Conservation (phyloP, 2,113 vertebrate genomes). For the Poecilia latipinna region DNA sequence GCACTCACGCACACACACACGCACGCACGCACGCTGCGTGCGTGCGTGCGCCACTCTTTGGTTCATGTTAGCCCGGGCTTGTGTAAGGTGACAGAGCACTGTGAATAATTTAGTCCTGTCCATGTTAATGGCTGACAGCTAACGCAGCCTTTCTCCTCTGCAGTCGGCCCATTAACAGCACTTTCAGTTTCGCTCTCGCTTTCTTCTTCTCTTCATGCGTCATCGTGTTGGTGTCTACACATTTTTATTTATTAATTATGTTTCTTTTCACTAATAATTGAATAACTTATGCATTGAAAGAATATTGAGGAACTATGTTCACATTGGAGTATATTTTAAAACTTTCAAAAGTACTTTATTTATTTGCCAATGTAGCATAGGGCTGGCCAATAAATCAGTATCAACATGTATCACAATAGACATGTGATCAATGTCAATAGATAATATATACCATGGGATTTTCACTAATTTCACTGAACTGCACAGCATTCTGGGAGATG, state of each 20-base stretch:
- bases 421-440: no score
- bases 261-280: neutral
- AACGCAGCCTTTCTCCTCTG: slow-evolving; percentile 66
- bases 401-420: no score
- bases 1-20: slow-evolving; percentile 16
- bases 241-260: slow-evolving; percentile 10
- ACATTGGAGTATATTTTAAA: neutral
- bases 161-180: slow-evolving; percentile 54
- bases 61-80: slow-evolving; percentile 58
- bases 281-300: neutral
- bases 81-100: slow-evolving; percentile 75
- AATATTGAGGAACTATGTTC: neutral
- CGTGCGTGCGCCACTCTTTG: slow-evolving; percentile 39
- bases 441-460: no score
- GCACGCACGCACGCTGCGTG: neutral
- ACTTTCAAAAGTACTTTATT: neutral
- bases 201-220: slow-evolving; percentile 17
- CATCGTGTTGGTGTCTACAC: neutral
- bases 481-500: no score
- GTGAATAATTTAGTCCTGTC: slow-evolving; percentile 77
- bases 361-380: no score
- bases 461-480: no score
- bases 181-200: slow-evolving; percentile 71
- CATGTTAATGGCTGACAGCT: slow-evolving; percentile 76
- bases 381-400: no score